These are phyloP conservation scores for Panurus biarmicus DNA, from an alignment of 2,113 vertebrate species.

Conservation along the genomic window DNA sequence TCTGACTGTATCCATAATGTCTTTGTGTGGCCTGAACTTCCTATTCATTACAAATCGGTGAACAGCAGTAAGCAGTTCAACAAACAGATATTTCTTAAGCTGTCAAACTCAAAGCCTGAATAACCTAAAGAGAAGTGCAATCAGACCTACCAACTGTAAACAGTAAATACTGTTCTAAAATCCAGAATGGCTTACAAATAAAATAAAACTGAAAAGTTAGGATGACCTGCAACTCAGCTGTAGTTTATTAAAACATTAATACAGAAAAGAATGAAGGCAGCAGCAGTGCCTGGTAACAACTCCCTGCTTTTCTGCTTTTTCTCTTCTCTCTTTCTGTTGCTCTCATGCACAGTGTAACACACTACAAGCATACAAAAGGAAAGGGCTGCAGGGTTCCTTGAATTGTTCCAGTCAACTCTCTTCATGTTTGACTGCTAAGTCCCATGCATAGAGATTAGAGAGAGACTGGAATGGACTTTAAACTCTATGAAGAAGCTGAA, in stretches of 20 bases:
- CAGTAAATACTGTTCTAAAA: not conserved
- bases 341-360: not conserved
- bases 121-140: not conserved
- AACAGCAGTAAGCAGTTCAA: slow-evolving; percentile 8
- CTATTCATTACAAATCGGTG: not conserved
- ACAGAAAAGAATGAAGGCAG: not conserved
- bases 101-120: not conserved
- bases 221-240: not conserved
- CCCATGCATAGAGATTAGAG: not conserved
- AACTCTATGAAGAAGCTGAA: not conserved
- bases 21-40: slow-evolving; percentile 5
- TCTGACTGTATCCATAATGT: not conserved
- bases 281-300: not conserved
- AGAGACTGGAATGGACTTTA: not conserved
- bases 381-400: not conserved
- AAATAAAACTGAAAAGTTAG: not conserved
- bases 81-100: slow-evolving; percentile 16
- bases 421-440: not conserved
- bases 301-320: not conserved
- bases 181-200: not conserved
- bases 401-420: not conserved
- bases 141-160: not conserved
- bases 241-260: not conserved
- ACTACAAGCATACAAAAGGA: not conserved
- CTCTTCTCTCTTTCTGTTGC: not conserved